phyloP scores from a whole-genome alignment of 2,888 invertebrate genomes.

The Drosophila pegasa region DNA sequence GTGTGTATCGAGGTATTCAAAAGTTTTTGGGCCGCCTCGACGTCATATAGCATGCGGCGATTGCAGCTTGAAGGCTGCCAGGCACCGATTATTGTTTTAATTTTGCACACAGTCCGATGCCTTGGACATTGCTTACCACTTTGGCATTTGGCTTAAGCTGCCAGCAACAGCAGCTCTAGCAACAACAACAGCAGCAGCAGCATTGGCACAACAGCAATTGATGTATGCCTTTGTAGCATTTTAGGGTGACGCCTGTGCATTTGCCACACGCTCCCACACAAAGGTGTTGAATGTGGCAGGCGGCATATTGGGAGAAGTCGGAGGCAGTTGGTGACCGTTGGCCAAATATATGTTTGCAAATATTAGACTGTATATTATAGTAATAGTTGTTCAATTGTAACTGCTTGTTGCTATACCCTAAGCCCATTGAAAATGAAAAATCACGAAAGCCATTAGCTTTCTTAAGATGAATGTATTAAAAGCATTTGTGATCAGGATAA shows the following conservation, averaged over 20 bases:
- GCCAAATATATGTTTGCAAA: too few species aligned
- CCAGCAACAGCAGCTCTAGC: slow-evolving; percentile 33
- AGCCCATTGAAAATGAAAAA: too few species aligned
- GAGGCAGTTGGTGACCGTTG: background rate
- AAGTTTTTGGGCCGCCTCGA: slow-evolving; percentile 56
- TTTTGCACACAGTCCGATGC: slow-evolving; percentile 61
- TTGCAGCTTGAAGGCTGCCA: slow-evolving; percentile 40
- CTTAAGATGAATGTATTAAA: too few species aligned
- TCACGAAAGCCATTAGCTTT: too few species aligned
- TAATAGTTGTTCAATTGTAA: too few species aligned
- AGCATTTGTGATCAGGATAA: too few species aligned
- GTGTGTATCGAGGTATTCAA: slow-evolving; percentile 67
- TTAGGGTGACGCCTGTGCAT: slow-evolving; percentile 39
- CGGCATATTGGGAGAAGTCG: background rate
- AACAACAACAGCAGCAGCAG: slow-evolving; percentile 7
- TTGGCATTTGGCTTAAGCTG: slow-evolving; percentile 68
- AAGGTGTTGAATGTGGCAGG: background rate
- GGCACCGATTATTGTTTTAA: slow-evolving; percentile 76
- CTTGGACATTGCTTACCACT: slow-evolving; percentile 76
- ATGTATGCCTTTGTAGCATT: slow-evolving; percentile 48
- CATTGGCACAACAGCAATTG: slow-evolving; percentile 27
- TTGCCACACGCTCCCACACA: slow-evolving; percentile 23
- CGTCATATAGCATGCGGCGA: slow-evolving; percentile 29
- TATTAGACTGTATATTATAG: too few species aligned
- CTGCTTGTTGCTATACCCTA: too few species aligned